Conservation (phyloP, 2,113 vertebrate species). For the Ceuthmochares aereus region DNA sequence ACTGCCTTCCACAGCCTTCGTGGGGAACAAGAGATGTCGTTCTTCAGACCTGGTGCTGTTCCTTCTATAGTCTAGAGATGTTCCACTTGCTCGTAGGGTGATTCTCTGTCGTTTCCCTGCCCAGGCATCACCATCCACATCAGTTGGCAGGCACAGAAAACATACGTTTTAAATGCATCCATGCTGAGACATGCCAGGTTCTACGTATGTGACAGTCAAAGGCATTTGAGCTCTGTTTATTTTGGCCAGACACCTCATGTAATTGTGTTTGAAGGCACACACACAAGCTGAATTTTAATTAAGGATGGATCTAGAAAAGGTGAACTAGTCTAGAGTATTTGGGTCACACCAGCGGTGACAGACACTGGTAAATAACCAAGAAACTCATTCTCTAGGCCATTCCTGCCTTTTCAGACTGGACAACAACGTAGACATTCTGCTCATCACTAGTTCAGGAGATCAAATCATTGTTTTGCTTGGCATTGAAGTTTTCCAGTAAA, state of each 20-base stretch:
- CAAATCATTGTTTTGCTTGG: not conserved
- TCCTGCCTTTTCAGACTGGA: not conserved
- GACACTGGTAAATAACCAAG: not conserved
- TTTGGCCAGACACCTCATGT: not conserved
- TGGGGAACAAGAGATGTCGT: not conserved
- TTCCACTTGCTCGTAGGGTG: not conserved
- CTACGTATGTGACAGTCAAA: accelerated
- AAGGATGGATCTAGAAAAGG: not conserved
- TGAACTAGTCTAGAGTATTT: not conserved
- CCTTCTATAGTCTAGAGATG: not conserved
- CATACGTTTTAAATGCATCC: not conserved
- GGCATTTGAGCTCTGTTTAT: not conserved
- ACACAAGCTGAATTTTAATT: not conserved
- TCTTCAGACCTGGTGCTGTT: not conserved
- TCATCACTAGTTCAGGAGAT: not conserved
- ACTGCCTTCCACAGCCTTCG: not conserved
- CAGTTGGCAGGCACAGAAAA: not conserved
- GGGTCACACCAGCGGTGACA: not conserved
- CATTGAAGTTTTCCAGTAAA: not conserved
- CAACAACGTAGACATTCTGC: not conserved
- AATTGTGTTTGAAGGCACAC: not conserved
- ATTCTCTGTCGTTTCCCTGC: not conserved
- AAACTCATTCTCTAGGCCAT: not conserved
- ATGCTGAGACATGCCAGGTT: not conserved
- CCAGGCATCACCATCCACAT: not conserved